Evolutionary conservation across 2,797 vertebrate species (phyloP).

Genomic region (Selene dorsalis): DNA sequence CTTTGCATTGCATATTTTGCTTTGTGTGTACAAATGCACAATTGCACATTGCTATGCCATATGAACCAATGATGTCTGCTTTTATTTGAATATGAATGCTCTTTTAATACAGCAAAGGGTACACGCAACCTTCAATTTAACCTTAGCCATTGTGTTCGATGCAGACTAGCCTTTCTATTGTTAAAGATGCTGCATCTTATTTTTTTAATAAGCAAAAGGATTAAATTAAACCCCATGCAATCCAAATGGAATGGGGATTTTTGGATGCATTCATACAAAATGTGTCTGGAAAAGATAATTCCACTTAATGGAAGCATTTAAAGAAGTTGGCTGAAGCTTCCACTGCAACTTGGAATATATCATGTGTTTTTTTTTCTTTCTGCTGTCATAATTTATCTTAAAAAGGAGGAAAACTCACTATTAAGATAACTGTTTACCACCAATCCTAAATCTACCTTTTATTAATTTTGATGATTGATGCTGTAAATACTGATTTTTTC

Average conservation of each 20-base stretch:
- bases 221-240: constrained; percentile 86
- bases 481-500: constrained; percentile 19
- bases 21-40: constrained; percentile 60
- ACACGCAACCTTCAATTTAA: constrained; percentile 87
- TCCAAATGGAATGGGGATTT: constrained; percentile 86
- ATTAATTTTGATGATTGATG: constrained; percentile 6
- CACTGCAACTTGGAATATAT: constrained; percentile 78
- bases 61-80: constrained; percentile 60
- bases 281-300: constrained; percentile 89
- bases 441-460: constrained; percentile 11
- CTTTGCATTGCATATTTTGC: constrained; percentile 50
- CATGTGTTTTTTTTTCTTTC: constrained; percentile 46
- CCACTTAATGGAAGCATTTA: constrained; percentile 85
- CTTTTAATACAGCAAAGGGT: constrained; percentile 81
- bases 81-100: constrained; percentile 84
- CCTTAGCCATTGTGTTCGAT: constrained; percentile 84
- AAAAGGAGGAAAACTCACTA: constrained; percentile 40
- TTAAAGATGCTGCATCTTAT: constrained; percentile 84
- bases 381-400: constrained; percentile 57
- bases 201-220: constrained; percentile 84
- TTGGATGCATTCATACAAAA: constrained; percentile 84
- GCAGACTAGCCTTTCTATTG: constrained; percentile 83
- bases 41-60: constrained; percentile 59
- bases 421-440: constrained; percentile 46
- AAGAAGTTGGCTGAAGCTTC: constrained; percentile 81